Evolutionary conservation across 2,888 invertebrate genomes (phyloP), one percentile per base, ranked within the genome.

Genomic region (Nemotelus nigrinus): DNA sequence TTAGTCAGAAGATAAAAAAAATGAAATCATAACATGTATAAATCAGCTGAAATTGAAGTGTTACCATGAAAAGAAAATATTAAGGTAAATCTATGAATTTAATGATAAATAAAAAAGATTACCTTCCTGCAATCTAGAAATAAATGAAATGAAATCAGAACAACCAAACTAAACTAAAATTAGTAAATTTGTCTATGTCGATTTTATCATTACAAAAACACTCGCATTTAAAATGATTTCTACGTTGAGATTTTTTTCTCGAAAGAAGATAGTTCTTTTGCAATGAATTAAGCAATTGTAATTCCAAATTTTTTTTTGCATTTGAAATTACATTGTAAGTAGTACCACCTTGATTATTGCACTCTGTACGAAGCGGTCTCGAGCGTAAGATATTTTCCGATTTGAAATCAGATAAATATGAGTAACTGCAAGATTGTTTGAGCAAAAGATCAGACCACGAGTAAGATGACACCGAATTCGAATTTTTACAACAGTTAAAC

Each of bases 121-220:
- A 1, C 25, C 25, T 25, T 25, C 25, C 25, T 25, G 25, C 25
- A 25, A 25, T 25, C 25, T 44, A 10, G 39, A 67, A 45, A 25
- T 7, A 70, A 68, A 58, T 78, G 25, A 25, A 25, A 25, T 25
- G 25, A 25, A 25, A 25, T 25, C 25, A 25, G 25, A 25, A 25
- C 25, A 25, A 25, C 25, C 25, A 25, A 25, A 25, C 25, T 25
- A 25, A 25, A 25, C 25, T 71, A 81, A 81, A 81, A 82, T 81
- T 80, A 78, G 82, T 81, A 81, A 78, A 82, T 82, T 82, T 82
- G 82, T 82, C 82, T 81, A 78, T 82, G 82, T 80, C 81, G 81
- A 79, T 81, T 82, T 82, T 81, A 82, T 82, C 68, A 53, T 75
- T 77, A 77, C 70, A 44, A 68, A 41, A 39, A 50, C 1, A 48